These are phyloP conservation scores for Rhinolophus ferrumequinum DNA, from an alignment of 2,113 vertebrate species.

Conservation along the genomic window DNA sequence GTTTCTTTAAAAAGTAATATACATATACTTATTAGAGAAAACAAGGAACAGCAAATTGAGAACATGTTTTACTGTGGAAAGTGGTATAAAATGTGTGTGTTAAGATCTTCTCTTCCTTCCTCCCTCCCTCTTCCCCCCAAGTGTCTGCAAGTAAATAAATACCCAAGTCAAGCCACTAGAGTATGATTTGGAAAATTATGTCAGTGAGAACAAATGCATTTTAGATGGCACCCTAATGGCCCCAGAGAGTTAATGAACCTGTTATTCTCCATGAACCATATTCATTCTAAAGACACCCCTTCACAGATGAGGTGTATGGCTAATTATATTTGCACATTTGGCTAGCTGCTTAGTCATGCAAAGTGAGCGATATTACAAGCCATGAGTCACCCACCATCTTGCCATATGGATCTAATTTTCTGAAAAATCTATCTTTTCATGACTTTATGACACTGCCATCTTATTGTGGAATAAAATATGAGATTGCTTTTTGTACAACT, in stretches of 20 bases:
- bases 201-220: slow-evolving; percentile 53
- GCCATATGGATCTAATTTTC: slow-evolving; percentile 72
- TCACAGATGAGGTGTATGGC: slow-evolving; percentile 35
- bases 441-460: background rate
- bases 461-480: slow-evolving; percentile 16
- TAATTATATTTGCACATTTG: slow-evolving; percentile 69
- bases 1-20: background rate
- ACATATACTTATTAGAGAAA: background rate
- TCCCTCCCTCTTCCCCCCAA: no score
- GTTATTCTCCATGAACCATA: slow-evolving; percentile 35
- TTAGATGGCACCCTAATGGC: slow-evolving; percentile 53
- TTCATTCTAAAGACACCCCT: slow-evolving; percentile 58
- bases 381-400: slow-evolving; percentile 59
- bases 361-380: slow-evolving; percentile 37
- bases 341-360: slow-evolving; percentile 63
- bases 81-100: background rate
- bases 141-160: background rate
- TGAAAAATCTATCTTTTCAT: slow-evolving; percentile 33
- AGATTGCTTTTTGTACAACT: background rate
- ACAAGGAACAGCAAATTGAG: background rate
- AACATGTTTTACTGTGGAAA: background rate
- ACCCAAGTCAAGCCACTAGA: background rate
- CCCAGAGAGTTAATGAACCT: slow-evolving; percentile 69
- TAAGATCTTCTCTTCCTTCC: background rate
- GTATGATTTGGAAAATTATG: slow-evolving; percentile 19